Conservation (phyloP, 30 jellyfish, hydroid and myxozoan species). For the Hydractinia echinata region DNA sequence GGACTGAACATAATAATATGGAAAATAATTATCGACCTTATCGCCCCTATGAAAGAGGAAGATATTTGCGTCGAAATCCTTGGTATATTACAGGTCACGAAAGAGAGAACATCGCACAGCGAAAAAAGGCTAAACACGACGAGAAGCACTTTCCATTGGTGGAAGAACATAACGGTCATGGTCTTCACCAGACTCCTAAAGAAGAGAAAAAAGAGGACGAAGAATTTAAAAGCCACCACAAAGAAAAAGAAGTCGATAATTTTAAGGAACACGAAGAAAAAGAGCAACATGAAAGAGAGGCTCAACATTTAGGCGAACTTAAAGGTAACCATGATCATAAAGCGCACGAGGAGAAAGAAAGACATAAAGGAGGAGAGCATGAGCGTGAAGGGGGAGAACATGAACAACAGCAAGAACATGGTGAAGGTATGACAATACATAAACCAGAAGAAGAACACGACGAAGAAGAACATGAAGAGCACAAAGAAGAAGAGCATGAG, state of each 20-base stretch:
- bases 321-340: not conserved
- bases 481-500: constrained; percentile 11
- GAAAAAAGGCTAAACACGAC: not conserved
- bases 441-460: not conserved
- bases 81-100: too few relatives aligned
- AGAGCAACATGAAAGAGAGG: not conserved
- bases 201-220: not conserved
- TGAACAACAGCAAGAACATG: not conserved
- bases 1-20: too few relatives aligned
- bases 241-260: constrained; percentile 7
- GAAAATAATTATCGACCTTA: too few relatives aligned
- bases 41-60: too few relatives aligned
- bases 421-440: not conserved
- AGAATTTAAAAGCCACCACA: not conserved
- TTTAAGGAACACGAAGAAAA: not conserved
- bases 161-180: constrained; percentile 1
- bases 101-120: too few relatives aligned
- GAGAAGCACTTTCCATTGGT: not conserved
- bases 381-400: not conserved
- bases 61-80: too few relatives aligned
- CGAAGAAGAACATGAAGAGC: not conserved
- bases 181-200: not conserved
- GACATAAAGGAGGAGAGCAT: not conserved
- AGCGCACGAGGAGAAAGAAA: not conserved
- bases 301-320: not conserved